Evolutionary conservation across 2,797 vertebrate genomes (phyloP), one percentile per base, ranked within the genome.

Genomic region (Halcyon leucocephala): DNA sequence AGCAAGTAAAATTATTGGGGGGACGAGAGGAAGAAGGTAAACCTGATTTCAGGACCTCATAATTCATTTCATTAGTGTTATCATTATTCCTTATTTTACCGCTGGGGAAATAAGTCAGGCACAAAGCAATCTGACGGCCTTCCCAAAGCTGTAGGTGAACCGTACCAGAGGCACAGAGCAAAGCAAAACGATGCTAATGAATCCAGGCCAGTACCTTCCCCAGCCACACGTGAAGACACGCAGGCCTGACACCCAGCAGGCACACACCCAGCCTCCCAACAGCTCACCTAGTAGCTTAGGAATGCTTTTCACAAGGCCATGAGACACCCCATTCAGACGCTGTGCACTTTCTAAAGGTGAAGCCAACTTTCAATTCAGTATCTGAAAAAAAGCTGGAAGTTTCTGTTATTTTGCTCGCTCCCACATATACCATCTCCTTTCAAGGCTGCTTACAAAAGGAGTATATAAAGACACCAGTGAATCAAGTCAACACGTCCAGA

Each of bases 201-300:
- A 52, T 37, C 37, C 44, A 24, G 20, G 13, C 54, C 14, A 24
- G 31, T 6, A 46, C 17, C 37, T 49, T 60, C 29, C 67, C 14
- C 39, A 85, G 39, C 35, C 6, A 24, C 0, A 0, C 22, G 41
- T 8, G 22, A 66, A 35, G 67, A 39, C 46, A 86, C 0, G 0
- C 3, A 82, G 26, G 10, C 8, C 7, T 5, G 28, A 57, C 28
- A 64, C 14, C 7, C 10, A 51, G 18, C 20, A 46, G 44, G 44
- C 44, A 46, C 44, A 21, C 0, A 60, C 4, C 10, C 54, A 21
- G n/a, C 46, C 57, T 54, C 61, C 35, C 60, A 64, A 29, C 24
- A 46, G 52, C 35, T 70, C 33, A n/a, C 24, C 29, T 22, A 35
- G 19, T 13, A 62, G 12, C 51, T 73, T 15, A 44, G 1, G 22